A percentile compares a stretch with the other conserved stretches of the same genome.
Conservation (phyloP, 2,888 invertebrate species). For the Cantharis rustica region DNA sequence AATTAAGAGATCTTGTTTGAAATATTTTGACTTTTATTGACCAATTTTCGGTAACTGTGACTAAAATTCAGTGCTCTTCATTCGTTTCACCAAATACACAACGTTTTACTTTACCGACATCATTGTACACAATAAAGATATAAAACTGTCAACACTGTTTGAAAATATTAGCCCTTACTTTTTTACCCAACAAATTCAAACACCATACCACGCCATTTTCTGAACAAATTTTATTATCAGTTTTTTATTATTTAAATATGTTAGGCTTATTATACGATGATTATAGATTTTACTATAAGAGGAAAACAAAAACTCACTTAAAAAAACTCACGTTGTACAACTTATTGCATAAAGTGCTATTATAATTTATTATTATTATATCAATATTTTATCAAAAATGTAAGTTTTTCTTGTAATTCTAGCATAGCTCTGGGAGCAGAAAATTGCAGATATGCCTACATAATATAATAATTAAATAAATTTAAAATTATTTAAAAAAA, state of each 20-base stretch:
- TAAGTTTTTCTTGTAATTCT: too few relatives aligned
- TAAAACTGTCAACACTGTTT: slow-evolving; percentile 47
- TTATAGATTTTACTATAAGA: not conserved
- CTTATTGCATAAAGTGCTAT: too few relatives aligned
- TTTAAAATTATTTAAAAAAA: too few relatives aligned
- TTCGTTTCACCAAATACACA: slow-evolving; percentile 27
- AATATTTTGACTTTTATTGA: slow-evolving; percentile 42
- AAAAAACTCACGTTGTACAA: too few relatives aligned
- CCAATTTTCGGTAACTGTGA: slow-evolving; percentile 37
- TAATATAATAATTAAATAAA: too few relatives aligned
- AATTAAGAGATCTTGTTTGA: slow-evolving; percentile 31
- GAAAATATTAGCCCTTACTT: slow-evolving; percentile 39
- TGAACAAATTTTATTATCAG: not conserved
- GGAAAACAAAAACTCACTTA: not conserved
- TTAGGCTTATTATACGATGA: not conserved
- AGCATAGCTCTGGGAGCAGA: too few relatives aligned
- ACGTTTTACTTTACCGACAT: slow-evolving; percentile 38
- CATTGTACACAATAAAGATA: slow-evolving; percentile 39
- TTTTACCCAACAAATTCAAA: not conserved
- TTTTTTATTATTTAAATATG: not conserved
- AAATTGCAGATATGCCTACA: too few relatives aligned
- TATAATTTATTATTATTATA: too few relatives aligned
- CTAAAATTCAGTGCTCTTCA: slow-evolving; percentile 29
- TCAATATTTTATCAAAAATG: too few relatives aligned
- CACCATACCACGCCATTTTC: not conserved